phyloP scores from a whole-genome alignment of 1,140 invertebrate genomes.

The Nephila pilipes region DNA sequence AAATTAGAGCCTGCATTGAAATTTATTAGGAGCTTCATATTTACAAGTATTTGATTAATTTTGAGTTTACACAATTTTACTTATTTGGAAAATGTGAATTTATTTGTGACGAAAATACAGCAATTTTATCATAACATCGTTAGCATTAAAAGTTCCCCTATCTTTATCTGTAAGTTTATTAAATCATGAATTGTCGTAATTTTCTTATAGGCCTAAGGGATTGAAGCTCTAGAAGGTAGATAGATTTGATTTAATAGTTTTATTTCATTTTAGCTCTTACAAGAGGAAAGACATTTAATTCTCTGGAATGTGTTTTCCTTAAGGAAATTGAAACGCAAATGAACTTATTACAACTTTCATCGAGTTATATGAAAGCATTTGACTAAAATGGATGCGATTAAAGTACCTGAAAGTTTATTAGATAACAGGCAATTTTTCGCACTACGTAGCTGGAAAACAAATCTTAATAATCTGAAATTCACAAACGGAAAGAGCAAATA shows the following conservation, averaged over 20 bases:
- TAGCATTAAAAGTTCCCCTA: background rate
- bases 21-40: too few relatives aligned
- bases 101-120: too few relatives aligned
- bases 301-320: background rate
- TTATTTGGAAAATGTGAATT: too few relatives aligned
- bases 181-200: background rate
- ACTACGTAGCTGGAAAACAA: background rate
- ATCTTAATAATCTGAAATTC: background rate
- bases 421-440: background rate
- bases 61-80: too few relatives aligned
- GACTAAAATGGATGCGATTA: background rate
- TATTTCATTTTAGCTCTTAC: background rate
- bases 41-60: too few relatives aligned
- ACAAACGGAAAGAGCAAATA: background rate
- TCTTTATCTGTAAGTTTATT: background rate
- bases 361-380: background rate
- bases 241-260: background rate
- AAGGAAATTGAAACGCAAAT: background rate
- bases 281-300: background rate
- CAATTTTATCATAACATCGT: too few relatives aligned
- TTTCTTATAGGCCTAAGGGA: background rate
- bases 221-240: background rate
- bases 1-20: too few relatives aligned
- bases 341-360: background rate
- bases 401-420: background rate